Evolutionary conservation across 2,797 vertebrate species (phyloP).

Genomic region (Morelia viridis): DNA sequence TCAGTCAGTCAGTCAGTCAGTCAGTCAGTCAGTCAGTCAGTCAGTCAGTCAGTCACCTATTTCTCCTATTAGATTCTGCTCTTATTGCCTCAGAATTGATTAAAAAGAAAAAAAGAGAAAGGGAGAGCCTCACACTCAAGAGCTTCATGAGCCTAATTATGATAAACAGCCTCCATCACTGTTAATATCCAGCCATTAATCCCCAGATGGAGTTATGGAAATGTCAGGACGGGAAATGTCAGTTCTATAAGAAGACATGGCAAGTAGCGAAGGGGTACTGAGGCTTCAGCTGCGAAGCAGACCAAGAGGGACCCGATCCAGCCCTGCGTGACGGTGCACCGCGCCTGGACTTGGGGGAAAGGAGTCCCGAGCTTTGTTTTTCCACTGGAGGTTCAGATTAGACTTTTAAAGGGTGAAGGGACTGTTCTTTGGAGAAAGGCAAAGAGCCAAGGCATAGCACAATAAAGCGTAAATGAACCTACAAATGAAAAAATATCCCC

Average conservation of each 20-base stretch:
- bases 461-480: neutral
- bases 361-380: neutral
- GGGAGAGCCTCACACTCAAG: conserved; percentile 65
- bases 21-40: conserved; percentile 68
- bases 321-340: conserved; percentile 27
- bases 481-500: neutral
- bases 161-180: conserved; percentile 69
- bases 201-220: conserved; percentile 70
- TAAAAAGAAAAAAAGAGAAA: conserved; percentile 1
- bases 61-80: conserved; percentile 59
- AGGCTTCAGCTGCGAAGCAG: conserved; percentile 50
- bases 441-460: neutral
- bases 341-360: conserved; percentile 6
- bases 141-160: conserved; percentile 73
- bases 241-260: conserved; percentile 70
- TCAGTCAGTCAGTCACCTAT: conserved; percentile 66
- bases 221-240: conserved; percentile 74
- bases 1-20: conserved; percentile 70
- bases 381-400: neutral
- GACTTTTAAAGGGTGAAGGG: neutral
- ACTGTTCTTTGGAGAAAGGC: neutral
- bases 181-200: conserved; percentile 74
- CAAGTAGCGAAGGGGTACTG: conserved; percentile 67
- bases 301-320: conserved; percentile 54
- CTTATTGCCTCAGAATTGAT: conserved; percentile 65